These are phyloP conservation scores for Poeciliopsis gracilis DNA, from an alignment of 2,797 vertebrate genomes.

Conservation along the genomic window DNA sequence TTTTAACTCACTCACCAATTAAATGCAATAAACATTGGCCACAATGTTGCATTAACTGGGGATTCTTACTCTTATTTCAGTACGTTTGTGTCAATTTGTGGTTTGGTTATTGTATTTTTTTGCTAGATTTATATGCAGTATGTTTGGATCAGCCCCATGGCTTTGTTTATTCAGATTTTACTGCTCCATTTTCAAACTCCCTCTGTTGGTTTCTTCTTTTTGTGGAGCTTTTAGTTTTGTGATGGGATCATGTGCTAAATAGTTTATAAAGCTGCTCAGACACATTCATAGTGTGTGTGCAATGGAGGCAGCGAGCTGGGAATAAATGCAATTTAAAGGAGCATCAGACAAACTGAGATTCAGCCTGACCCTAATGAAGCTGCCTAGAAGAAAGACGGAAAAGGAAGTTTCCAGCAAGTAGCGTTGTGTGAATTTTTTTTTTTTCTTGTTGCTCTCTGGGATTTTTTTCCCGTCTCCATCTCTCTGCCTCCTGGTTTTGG, in stretches of 20 bases:
- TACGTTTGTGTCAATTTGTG: not conserved
- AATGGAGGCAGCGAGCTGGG: slow-evolving; percentile 26
- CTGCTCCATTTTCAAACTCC: not conserved
- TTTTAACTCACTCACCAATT: too few relatives aligned
- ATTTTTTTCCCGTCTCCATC: not conserved
- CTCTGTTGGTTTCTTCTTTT: slow-evolving; percentile 12
- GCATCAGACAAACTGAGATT: slow-evolving; percentile 41
- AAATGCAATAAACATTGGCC: too few relatives aligned
- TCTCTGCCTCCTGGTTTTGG: slow-evolving; percentile 38
- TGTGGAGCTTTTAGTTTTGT: slow-evolving; percentile 30
- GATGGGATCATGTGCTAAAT: slow-evolving; percentile 32
- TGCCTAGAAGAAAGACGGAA: slow-evolving; percentile 16
- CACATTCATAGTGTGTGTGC: not conserved
- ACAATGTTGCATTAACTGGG: too few relatives aligned
- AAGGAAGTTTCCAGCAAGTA: slow-evolving; percentile 14
- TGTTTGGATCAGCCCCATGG: not conserved
- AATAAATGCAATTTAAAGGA: slow-evolving; percentile 48
- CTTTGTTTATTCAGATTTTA: slow-evolving; percentile 44
- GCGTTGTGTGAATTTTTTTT: not conserved
- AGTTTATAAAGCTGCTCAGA: slow-evolving; percentile 35
- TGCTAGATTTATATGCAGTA: not conserved
- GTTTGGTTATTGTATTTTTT: not conserved
- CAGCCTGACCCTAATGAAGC: slow-evolving; percentile 49
- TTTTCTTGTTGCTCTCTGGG: not conserved
- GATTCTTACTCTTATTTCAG: not conserved